phyloP scores from a whole-genome alignment of 92 coral and sea anemone species.

The Epizoanthus ramosus region DNA sequence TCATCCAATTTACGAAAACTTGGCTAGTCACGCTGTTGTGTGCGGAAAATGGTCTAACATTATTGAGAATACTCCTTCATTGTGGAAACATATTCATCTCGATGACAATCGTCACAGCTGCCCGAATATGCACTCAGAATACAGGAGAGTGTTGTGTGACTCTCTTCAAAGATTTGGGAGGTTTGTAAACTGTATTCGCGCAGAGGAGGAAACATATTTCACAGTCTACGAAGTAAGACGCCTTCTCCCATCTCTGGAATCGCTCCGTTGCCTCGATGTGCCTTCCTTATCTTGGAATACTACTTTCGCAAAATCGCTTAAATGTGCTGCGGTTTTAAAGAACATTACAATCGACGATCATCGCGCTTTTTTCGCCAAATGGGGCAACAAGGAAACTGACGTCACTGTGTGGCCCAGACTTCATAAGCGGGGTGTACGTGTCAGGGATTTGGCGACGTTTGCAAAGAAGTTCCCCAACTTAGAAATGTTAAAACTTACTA shows the following conservation, averaged over 20 bases:
- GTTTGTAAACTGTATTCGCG: conserved; percentile 72
- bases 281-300: conserved; percentile 72
- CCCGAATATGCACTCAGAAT: conserved; percentile 46
- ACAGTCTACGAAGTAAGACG: conserved; percentile 55
- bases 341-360: conserved; percentile 73
- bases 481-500: conserved; percentile 69
- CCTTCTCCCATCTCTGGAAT: conserved; percentile 52
- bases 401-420: conserved; percentile 12
- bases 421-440: conserved; percentile 57
- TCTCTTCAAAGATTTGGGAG: conserved; percentile 62
- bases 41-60: conserved; percentile 74
- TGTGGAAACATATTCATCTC: conserved; percentile 84
- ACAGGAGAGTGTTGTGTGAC: conserved; percentile 45
- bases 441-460: conserved; percentile 66
- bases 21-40: conserved; percentile 52
- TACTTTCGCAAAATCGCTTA: conserved; percentile 57
- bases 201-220: conserved; percentile 66
- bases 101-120: conserved; percentile 70
- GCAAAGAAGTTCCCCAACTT: conserved; percentile 65
- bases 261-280: conserved; percentile 67
- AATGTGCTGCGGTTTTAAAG: conserved; percentile 59
- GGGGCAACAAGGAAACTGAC: conserved; percentile 14
- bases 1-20: conserved; percentile 80
- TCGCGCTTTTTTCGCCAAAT: conserved; percentile 51
- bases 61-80: conserved; percentile 59